Evolutionary conservation across 2,888 invertebrate genomes (phyloP), one percentile per base, ranked within the genome.

Genomic region (Beris chalybata): DNA sequence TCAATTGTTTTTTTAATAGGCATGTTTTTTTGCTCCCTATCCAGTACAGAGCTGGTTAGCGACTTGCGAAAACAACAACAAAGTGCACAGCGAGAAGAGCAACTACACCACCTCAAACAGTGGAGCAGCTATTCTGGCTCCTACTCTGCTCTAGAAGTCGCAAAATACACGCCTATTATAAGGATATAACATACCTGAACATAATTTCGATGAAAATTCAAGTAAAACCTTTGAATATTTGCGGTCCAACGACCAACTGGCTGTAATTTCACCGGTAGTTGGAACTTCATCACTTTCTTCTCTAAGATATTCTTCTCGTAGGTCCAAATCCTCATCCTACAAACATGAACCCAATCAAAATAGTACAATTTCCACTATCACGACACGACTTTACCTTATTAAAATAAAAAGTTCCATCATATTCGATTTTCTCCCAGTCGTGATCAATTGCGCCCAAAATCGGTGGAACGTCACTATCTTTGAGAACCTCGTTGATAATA

Each of bases 401-500:
- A 31, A 48, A 50, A 32, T 38, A 61, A 7, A 61, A 31, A 52
- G 12, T 61, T 43, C 79, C 80, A 69, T 80, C 79, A 54, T 76
- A 78, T 47, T 80, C 78, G 65, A 79, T 76, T 64, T 77, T 76
- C 63, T 80, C 78, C 77, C 78, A 80, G 57, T 78, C 75, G n/a
- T 73, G 75, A 66, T 77, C 76, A 74, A 77, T 76, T 9, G 79
- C 76, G 0, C 81, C 81, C 12, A 81, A 69, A 57, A 76, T 74
- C 0, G 81, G 80, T 5, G 80, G 77, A 4, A 78, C 78, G 70
- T 81, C 78, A 1, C 76, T 74, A 69, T 80, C 79, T 43, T 76
- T 76, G 4, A 81, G 71, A n/a, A 79, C 79, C 68, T 81, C 81
- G 69, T 81, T 81, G 4, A 81, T 78, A 53, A 81, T 69, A 68